Base-by-base conservation (phyloP, 2,113 vertebrate genomes). In the Equus quagga region DNA sequence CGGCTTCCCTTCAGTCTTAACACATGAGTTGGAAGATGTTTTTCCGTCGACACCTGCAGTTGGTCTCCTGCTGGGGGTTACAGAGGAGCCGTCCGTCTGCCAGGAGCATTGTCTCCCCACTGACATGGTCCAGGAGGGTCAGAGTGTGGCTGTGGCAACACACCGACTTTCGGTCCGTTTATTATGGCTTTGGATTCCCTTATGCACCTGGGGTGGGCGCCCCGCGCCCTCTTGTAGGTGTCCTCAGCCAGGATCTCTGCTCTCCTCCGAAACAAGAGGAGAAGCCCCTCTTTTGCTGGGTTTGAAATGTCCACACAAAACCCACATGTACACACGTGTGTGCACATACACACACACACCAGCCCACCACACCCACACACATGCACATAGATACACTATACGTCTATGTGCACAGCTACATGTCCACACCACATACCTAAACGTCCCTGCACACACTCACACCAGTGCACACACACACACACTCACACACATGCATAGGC, bases 391-490 rank as follows among this genome's bases (percentile, higher is more conserved):
- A 58, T 26, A 26, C 7, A 10, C 6, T 9, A 14, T 18, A 21
- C 44, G 3, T 23, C 3, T 44, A 21, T 6, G 26, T 18, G 31
- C 51, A 24, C 7, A 51, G 5, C 21, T 18, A 36, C 21, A 62
- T 28, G 36, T 31, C 28, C 46, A 56, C 51, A 88, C 36, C 10
- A 9, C 58, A 3, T 0, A 18, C 0, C 21, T 4, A 19, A 28
- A 19, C 6, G 0, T 18, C 6, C n/a, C 1, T 15, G 1, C 4
- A 1, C 36, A 14, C 17, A 18, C 41, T 10, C 56, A 31, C 44
- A 12, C 7, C 5, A 1, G 15, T 8, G 10, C 2, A 46, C 8
- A 3, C 1, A 49, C 36, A 8, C 10, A 3, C 56, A 26, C 0
- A 0, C 60, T 23, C 31, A 17, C 10, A 17, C 8, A 2, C 0